phyloP scores from a whole-genome alignment of 2,797 vertebrate genomes.

The Linurgus olivaceus region DNA sequence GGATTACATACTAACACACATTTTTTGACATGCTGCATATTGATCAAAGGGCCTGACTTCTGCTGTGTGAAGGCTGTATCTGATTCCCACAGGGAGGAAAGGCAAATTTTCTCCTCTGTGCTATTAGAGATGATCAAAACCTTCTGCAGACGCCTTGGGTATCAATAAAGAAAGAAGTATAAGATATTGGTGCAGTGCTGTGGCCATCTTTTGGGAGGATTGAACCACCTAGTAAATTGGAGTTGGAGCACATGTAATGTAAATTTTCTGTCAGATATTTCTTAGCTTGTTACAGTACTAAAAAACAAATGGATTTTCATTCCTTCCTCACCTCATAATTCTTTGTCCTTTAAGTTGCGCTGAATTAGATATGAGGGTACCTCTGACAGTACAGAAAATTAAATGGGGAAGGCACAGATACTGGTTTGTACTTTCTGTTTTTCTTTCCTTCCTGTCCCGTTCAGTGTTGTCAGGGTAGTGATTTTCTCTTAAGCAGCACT shows the following conservation, averaged over 20 bases:
- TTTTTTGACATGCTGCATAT: neutral
- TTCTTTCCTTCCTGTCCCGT: neutral
- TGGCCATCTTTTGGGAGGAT: neutral
- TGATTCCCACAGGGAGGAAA: constrained; percentile 13
- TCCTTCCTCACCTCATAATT: neutral
- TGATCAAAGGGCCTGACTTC: constrained; percentile 33
- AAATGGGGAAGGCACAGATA: neutral
- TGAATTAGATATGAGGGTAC: neutral
- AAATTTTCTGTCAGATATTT: constrained; percentile 4
- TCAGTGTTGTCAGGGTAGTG: neutral
- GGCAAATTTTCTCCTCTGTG: neutral
- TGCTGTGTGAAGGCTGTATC: neutral
- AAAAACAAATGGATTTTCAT: constrained; percentile 9
- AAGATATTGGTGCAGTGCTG: neutral
- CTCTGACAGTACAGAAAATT: neutral
- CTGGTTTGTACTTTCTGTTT: neutral
- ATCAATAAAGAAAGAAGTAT: neutral
- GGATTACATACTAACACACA: neutral
- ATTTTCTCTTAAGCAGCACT: constrained; percentile 21
- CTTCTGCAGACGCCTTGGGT: neutral
- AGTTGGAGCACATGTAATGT: neutral
- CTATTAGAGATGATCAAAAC: constrained; percentile 29
- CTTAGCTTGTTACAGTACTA: neutral
- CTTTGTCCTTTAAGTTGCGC: neutral
- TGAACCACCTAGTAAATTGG: neutral